These are phyloP conservation scores for Drosophila vallismaia DNA, from an alignment of 2,888 invertebrate species.

Conservation along the genomic window DNA sequence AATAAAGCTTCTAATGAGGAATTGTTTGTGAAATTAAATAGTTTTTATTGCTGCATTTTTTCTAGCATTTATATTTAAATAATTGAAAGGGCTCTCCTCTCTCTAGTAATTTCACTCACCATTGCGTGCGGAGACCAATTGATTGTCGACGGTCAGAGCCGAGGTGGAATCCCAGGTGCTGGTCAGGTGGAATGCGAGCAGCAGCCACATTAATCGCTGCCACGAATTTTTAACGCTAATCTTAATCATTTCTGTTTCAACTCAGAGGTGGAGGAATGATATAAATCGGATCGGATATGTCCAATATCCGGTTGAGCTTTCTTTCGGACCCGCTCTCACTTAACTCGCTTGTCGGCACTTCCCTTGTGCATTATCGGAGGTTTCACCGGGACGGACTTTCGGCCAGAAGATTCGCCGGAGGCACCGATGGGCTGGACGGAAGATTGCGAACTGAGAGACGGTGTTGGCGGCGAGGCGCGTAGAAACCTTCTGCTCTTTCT, in stretches of 20 bases:
- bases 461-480: constrained; percentile 40
- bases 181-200: constrained; percentile 49
- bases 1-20: constrained; percentile 1
- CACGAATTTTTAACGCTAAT: constrained; percentile 29
- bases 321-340: constrained; percentile 35
- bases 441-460: constrained; percentile 63
- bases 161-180: constrained; percentile 40
- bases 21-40: constrained; percentile 4
- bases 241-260: constrained; percentile 17
- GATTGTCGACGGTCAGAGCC: constrained; percentile 82
- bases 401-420: constrained; percentile 28
- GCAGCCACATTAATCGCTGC: constrained; percentile 34
- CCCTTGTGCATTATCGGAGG: constrained; percentile 52
- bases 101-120: constrained; percentile 71
- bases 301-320: constrained; percentile 17
- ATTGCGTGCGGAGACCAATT: constrained; percentile 83
- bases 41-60: neutral
- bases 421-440: constrained; percentile 61
- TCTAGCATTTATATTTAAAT: neutral
- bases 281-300: constrained; percentile 5
- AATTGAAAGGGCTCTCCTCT: neutral
- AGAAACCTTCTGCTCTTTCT: constrained; percentile 67
- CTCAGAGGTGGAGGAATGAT: neutral
- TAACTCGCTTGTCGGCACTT: constrained; percentile 23
- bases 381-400: constrained; percentile 18